Evolutionary conservation across 2,888 invertebrate genomes (phyloP), one percentile per base, ranked within the genome.

Genomic region (Epinotia ramella): DNA sequence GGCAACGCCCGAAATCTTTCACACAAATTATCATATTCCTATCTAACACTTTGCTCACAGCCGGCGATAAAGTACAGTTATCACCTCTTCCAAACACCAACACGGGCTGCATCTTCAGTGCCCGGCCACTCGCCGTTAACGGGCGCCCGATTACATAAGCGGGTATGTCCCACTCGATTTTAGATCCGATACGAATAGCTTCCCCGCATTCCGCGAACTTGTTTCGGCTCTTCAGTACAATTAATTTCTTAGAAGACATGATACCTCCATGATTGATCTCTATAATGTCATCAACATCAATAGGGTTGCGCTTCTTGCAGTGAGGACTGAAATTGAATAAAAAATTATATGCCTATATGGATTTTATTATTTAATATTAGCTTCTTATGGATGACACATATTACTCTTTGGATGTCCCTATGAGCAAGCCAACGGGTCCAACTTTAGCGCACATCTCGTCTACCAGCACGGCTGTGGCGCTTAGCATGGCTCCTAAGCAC

Each of bases 271-370:
- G 89, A 11, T 82, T 80, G 60, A 93, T 80, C 9, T 82, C 80
- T 57, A 92, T 81, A 1, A 83, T 79, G 68, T 91, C 88, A 12
- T 87, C 82, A 3, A 82, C 77, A 64, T 90, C 87, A 13, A 92
- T 84, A 0, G 88, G 63, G 77, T 92, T 92, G 11, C 91, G 90
- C 84, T 91, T 93, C 80, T 88, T 92, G 84, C 94, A 94, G 60
- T 84, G 83, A 20, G 88, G 89, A 24, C 94, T 94, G 86, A 77
- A 90, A 65, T 60, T 76, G 28, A 69, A 73, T 56, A 2, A 65
- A 13, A 28, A 53, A 7, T 6, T n/a, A 62, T 20, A 44, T 60
- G 49, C 40, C 9, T 59, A 24, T 16, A 13, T 60, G 28, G 4
- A 5, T 24, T 57, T 20, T 57, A 20, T 18, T 20, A 20, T 18